Base-by-base conservation (phyloP, 1,140 invertebrate species). In the Hycleus phaleratus region DNA sequence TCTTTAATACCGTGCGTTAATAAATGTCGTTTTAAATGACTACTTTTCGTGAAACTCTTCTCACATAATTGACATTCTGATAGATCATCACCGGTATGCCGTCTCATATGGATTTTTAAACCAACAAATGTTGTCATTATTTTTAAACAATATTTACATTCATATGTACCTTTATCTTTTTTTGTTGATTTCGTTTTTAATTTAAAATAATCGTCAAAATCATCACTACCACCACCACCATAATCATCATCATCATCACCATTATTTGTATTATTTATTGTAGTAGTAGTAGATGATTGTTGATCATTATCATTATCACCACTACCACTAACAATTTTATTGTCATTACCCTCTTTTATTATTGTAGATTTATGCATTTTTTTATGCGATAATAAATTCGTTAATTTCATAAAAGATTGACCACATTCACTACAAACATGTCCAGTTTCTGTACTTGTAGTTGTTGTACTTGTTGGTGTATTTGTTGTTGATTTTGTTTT, bases 381-480 rank as follows among this genome's bases (percentile, higher is more conserved):
- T 10, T 71, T 71, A 61, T 80, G 79, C 9, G 75, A 71, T 49
- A 74, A 74, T 18, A 79, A 57, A 56, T 72, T 74, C 61, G 71
- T 67, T 6, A 74, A 58, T 52, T 67, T 64, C 56, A 72, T 71
- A 62, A 78, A 79, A 39, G 74, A 71, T 56, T 76, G 77, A 3
- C 75, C 67, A 59, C 79, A 80, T 55, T 75, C 70, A 42, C 71
- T 72, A 61, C 78, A 78, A 49, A 75, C 69, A 50, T 75, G 72
- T 55, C 74, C 43, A 51, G 73, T 74, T 44, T 74, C 71, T 47
- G 69, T 43, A 52, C 10, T 10, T 26, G 6, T 46, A 55, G 46
- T 10, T 38, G n/a, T 44, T 18, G 18, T 18, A 18, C 18, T 18
- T 18, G 18, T 18, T 18, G 18, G 18, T 18, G 10, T 6, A 43